These are phyloP conservation scores for Labrus mixtus DNA, from an alignment of 2,113 vertebrate genomes.

Conservation along the genomic window DNA sequence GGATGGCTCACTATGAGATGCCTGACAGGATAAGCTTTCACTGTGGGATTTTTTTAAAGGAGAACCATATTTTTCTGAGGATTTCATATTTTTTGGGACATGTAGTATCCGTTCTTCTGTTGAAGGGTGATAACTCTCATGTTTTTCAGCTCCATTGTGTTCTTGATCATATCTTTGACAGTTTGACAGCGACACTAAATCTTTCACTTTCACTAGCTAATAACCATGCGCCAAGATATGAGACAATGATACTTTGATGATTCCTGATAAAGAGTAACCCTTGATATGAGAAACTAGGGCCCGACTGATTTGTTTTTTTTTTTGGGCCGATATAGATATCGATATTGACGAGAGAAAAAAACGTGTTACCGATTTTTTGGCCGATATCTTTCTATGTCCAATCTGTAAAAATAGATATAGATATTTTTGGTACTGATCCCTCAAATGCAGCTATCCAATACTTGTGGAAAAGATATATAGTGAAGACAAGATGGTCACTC, in stretches of 20 bases:
- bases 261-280: constrained; percentile 44
- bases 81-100: constrained; percentile 41
- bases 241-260: constrained; percentile 43
- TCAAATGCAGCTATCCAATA: too few species aligned
- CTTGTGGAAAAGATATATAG: too few species aligned
- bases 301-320: too few species aligned
- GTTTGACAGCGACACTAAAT: constrained; percentile 60
- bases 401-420: too few species aligned
- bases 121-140: constrained; percentile 41
- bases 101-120: constrained; percentile 43
- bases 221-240: constrained; percentile 48
- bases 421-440: too few species aligned
- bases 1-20: constrained; percentile 44
- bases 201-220: constrained; percentile 52
- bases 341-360: too few species aligned
- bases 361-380: too few species aligned
- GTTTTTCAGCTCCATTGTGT: constrained; percentile 57
- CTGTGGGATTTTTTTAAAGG: constrained; percentile 33
- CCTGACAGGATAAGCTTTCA: constrained; percentile 53
- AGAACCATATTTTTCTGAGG: background rate
- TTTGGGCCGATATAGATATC: too few species aligned
- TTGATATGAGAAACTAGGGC: constrained; percentile 5
- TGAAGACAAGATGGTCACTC: too few species aligned
- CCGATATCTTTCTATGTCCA: too few species aligned
- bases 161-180: constrained; percentile 63